Evolutionary conservation across 1,140 invertebrate species (phyloP), one percentile per base, ranked within the genome.

Genomic region (Ostrea denselamellosa): DNA sequence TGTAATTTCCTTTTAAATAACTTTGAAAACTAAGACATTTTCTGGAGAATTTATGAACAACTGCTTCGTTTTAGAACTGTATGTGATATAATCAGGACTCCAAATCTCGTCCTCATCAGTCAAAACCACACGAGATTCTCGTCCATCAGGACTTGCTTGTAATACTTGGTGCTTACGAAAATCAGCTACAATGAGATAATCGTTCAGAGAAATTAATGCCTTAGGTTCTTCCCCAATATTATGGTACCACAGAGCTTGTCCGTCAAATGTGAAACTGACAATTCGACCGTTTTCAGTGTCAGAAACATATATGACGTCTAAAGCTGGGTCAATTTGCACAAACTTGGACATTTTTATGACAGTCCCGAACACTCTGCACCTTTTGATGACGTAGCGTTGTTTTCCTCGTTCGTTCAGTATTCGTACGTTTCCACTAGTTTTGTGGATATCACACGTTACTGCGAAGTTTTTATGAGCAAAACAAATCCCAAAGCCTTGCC

Each of bases 361-460:
- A 28, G 53, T 10, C 19, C 83, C 83, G 25, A 58, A 85, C n/a
- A 83, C 52, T 19, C 8, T 83, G 51, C 83, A 85, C 12, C 83
- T 85, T 34, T 85, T 85, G 54, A 85, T 85, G 83, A 85, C 83
- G 54, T 85, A 85, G 12, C 83, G 83, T 25, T 85, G 83, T 85
- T 85, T 85, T 28, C 83, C 83, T 8, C 53, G 51, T 9, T 85
- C 83, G 28, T 62, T 85, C n/a, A 85, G 56, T 14, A 85, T 85
- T 85, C 83, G 25, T 3, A 85, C 83, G 28, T 19, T 54, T 28
- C 53, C 83, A 1, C 17, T 62, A 2, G 25, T 62, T 58, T 62
- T 85, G 28, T 62, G 53, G 19, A 85, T 85, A 25, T 85, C 83
- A 58, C 83, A 85, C 22, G 83, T 85, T 0, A 85, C 83, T 22